Evolutionary conservation across 2,113 vertebrate species (phyloP), one percentile per base, ranked within the genome.

Genomic region (Climacteris rufus): DNA sequence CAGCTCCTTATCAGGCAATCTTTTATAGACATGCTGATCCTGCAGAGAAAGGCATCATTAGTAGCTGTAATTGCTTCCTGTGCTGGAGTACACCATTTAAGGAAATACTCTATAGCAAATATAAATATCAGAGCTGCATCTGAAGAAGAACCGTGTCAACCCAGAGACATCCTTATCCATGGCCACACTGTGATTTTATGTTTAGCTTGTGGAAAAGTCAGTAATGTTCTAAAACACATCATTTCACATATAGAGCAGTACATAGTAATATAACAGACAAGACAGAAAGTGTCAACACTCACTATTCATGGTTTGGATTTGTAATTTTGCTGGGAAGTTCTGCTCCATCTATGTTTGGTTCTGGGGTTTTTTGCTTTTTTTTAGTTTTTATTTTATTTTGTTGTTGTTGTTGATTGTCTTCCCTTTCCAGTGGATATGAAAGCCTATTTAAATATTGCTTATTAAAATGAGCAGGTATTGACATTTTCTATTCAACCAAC

Each of bases 11-110:
- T 93, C 85, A 77, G 50, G 45, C 69, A 92, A 44, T 57, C 88
- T 70, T 92, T 91, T 65, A 66, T 63, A 81, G 74, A 78, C 2
- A 5, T 30, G 50, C 42, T 22, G 13, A 81, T 90, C 76, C 63
- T 66, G 52, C 56, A 75, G 76, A 71, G 83, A 77, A 86, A 78
- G 60, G 39, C 79, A 44, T 77, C 52, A 27, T 93, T 94, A 94
- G 76, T 44, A 77, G 35, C 76, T 95, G 50, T 77, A 90, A 87
- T 93, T 92, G 66, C 59, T 90, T 94, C 77, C 57, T 87, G 18
- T 66, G 52, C 52, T 89, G 70, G 40, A 85, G 75, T 53, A 77
- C 70, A 76, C 47, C 49, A 85, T 79, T 90, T 92, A 28, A 88
- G 83, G 71, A 66, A 81, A 59, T 59, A 39, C 12, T 63, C 10